Percentiles rank a stretch among this genome's conserved stretches.
phyloP scores from a whole-genome alignment of 2,797 vertebrate genomes.

The Chromobotia macracanthus region DNA sequence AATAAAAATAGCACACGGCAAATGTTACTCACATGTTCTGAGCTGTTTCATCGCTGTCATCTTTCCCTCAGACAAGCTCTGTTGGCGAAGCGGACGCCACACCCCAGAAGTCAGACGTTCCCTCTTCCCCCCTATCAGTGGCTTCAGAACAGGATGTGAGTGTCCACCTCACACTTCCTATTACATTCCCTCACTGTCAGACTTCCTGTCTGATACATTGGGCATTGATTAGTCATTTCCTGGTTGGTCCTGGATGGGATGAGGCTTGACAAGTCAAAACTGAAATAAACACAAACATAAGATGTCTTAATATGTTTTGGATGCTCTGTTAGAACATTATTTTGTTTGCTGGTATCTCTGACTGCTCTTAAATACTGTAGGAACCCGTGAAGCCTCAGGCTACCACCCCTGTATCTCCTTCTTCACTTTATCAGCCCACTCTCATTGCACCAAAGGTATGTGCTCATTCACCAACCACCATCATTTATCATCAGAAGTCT shows the following conservation, averaged over 20 bases:
- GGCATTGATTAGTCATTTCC: slow-evolving; percentile 18
- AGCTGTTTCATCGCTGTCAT: slow-evolving; percentile 17
- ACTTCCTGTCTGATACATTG: slow-evolving; percentile 40
- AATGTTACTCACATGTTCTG: background rate
- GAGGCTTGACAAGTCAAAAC: no score
- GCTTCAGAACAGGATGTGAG: slow-evolving; percentile 85
- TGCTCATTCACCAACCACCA: background rate
- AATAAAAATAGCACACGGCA: background rate
- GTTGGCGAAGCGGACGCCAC: slow-evolving; percentile 82
- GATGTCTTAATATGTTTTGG: background rate
- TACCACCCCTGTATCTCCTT: slow-evolving; percentile 57
- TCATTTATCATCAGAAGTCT: slow-evolving; percentile 2
- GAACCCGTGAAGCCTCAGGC: slow-evolving; percentile 64
- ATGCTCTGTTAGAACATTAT: background rate
- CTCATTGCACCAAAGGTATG: slow-evolving; percentile 73
- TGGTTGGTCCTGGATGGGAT: slow-evolving; percentile 4
- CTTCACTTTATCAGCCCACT: slow-evolving; percentile 68
- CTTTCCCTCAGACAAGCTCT: slow-evolving; percentile 79
- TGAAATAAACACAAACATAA: background rate
- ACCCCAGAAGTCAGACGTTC: slow-evolving; percentile 76
- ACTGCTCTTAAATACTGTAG: slow-evolving; percentile 59
- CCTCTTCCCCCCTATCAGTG: slow-evolving; percentile 73
- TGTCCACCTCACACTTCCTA: slow-evolving; percentile 53
- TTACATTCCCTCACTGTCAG: slow-evolving; percentile 40
- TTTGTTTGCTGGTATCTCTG: background rate